phyloP scores from a whole-genome alignment of 2,113 vertebrate species.

The Rutilus rutilus region DNA sequence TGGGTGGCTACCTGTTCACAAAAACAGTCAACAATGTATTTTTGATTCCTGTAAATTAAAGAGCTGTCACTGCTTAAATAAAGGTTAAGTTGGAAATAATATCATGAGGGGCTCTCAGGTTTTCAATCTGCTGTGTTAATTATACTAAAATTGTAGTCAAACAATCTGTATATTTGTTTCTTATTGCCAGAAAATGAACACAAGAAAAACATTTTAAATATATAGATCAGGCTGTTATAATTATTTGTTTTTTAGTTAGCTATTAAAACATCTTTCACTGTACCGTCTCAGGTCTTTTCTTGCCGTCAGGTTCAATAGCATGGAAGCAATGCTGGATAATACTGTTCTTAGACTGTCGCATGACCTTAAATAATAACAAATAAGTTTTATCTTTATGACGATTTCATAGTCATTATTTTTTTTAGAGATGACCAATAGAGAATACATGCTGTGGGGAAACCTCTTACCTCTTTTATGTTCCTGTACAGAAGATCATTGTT shows the following conservation, averaged over 20 bases:
- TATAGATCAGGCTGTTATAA: neutral
- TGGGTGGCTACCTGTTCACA: slow-evolving; percentile 88
- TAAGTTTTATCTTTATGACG: slow-evolving; percentile 22
- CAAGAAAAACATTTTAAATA: neutral
- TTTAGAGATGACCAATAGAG: slow-evolving; percentile 10
- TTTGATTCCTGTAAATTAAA: neutral
- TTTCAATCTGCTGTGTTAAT: neutral
- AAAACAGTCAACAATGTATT: neutral
- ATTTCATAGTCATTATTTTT: neutral
- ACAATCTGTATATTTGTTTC: neutral
- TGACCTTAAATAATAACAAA: slow-evolving; percentile 76
- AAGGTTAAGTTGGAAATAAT: neutral
- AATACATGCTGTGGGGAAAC: neutral
- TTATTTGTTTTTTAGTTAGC: slow-evolving; percentile 2
- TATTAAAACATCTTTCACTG: neutral
- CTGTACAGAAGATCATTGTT: slow-evolving; percentile 93
- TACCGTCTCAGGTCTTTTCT: slow-evolving; percentile 89
- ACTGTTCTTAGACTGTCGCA: slow-evolving; percentile 86
- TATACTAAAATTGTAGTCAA: neutral
- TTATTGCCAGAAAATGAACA: neutral
- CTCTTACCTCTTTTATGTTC: slow-evolving; percentile 93
- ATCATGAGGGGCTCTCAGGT: neutral
- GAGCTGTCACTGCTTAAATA: neutral
- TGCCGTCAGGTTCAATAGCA: slow-evolving; percentile 80
- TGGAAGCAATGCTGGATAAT: slow-evolving; percentile 89